Conservation (phyloP, 2,888 invertebrate genomes). For the Tachina lurida region DNA sequence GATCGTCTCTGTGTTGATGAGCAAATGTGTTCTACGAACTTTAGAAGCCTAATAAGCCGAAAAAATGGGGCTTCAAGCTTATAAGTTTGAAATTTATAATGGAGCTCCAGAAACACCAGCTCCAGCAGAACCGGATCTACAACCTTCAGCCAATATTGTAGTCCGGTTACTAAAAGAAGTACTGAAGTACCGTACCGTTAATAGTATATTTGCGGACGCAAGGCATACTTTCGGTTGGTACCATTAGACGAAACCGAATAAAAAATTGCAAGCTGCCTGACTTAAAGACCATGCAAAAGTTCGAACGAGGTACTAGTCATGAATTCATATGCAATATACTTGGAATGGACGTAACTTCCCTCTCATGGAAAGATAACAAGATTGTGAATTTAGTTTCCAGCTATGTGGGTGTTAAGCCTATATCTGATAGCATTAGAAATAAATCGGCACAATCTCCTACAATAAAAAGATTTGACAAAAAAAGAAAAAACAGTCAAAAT, state of each 20-base stretch:
- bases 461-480: constrained; percentile 41
- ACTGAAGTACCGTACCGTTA: too few relatives aligned
- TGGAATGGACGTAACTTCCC: constrained; percentile 39
- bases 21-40: too few relatives aligned
- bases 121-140: constrained; percentile 25
- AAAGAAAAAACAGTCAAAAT: constrained; percentile 1
- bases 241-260: too few relatives aligned
- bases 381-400: constrained; percentile 55
- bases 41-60: too few relatives aligned
- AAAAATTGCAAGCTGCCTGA: too few relatives aligned
- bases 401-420: constrained; percentile 22
- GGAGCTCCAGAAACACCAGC: constrained; percentile 51
- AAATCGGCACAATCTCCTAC: too few relatives aligned
- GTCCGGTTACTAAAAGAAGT: too few relatives aligned
- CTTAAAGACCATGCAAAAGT: too few relatives aligned
- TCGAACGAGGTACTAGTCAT: constrained; percentile 14
- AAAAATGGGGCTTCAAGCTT: too few relatives aligned
- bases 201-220: constrained; percentile 2
- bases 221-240: too few relatives aligned
- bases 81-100: constrained; percentile 72
- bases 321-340: constrained; percentile 39
- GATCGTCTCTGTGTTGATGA: too few relatives aligned
- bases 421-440: constrained; percentile 10
- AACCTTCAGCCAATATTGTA: too few relatives aligned
- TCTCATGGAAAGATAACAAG: constrained; percentile 61